Base-by-base conservation (phyloP, 2,113 vertebrate species). In the Rhynchopsitta pachyrhyncha region DNA sequence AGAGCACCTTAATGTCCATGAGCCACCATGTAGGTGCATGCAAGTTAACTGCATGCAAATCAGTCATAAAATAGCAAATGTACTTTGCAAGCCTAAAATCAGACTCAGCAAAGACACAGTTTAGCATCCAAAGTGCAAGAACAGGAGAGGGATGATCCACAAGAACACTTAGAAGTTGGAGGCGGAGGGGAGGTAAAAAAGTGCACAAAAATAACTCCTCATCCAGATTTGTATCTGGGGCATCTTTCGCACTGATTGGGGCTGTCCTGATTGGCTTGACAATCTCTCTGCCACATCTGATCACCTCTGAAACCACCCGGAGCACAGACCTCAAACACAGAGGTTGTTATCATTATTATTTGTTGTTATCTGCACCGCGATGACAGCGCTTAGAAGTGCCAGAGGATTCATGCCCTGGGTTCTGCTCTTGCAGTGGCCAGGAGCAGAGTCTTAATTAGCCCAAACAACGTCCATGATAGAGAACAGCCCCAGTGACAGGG, bases 401-500 rank as follows among this genome's bases (percentile, higher is more conserved):
- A 85, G 83, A 89, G 77, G 90, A 95, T 93, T 95, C 90, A 66
- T 83, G 92, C 90, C 81, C 92, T 81, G 70, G 90, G 80, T 92
- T 95, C 88, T 92, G 86, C 77, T 93, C 90, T 88, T 79, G 70
- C 80, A 86, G 28, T 89, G 92, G 70, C 90, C 92, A 94, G 90
- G 90, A 96, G 88, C 86, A 95, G 69, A 92, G 88, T 94, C 80
- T 92, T 92, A 92, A 96, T 97, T 96, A 96, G 93, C 77, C 92
- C 77, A 80, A 93, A 86, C 63, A n/a, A 76, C 1, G 3, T 69
- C 88, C 74, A 4, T 74, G 88, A 82, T 70, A 85, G 86, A 94
- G 95, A 91, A 53, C 81, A 95, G 81, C 75, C 74, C 86, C 73
- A 19, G 86, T 93, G 88, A 95, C 93, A 94, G 94, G 86, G 91